Conservation (phyloP, 2,888 invertebrate genomes). For the Conistra vaccinii region DNA sequence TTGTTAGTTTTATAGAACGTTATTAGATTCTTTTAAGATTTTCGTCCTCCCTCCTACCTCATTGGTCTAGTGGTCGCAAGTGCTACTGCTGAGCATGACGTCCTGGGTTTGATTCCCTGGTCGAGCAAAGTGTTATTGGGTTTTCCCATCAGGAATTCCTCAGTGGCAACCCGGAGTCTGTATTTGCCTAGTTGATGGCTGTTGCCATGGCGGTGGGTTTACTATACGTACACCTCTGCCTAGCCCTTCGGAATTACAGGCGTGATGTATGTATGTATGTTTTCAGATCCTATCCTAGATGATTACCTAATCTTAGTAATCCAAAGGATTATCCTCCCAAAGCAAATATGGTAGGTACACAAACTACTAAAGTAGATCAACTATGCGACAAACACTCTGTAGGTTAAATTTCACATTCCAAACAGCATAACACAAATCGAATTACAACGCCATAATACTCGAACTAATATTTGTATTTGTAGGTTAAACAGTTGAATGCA, state of each 20-base stretch:
- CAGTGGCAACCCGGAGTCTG: too few relatives aligned
- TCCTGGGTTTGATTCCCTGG: too few relatives aligned
- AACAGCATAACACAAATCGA: conserved; percentile 53
- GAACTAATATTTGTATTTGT: conserved; percentile 67
- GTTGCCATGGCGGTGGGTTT: too few relatives aligned
- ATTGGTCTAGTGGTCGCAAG: too few relatives aligned
- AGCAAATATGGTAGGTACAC: background rate
- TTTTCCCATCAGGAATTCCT: too few relatives aligned
- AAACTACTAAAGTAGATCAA: conserved; percentile 26
- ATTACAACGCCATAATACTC: conserved; percentile 60
- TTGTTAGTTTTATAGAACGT: background rate
- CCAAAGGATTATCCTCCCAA: background rate
- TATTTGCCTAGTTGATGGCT: too few relatives aligned
- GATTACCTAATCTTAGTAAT: background rate
- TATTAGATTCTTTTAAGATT: background rate
- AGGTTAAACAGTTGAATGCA: conserved; percentile 73
- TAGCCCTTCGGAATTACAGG: too few relatives aligned
- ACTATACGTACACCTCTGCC: too few relatives aligned
- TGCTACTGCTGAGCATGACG: too few relatives aligned
- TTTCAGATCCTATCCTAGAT: background rate
- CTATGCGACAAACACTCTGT: conserved; percentile 23
- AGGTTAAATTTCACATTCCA: conserved; percentile 44
- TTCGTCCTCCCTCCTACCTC: too few relatives aligned
- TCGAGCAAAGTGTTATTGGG: too few relatives aligned
- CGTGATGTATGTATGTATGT: too few relatives aligned